phyloP scores from a whole-genome alignment of 1,140 invertebrate genomes.

The Drosophila fuyamai region DNA sequence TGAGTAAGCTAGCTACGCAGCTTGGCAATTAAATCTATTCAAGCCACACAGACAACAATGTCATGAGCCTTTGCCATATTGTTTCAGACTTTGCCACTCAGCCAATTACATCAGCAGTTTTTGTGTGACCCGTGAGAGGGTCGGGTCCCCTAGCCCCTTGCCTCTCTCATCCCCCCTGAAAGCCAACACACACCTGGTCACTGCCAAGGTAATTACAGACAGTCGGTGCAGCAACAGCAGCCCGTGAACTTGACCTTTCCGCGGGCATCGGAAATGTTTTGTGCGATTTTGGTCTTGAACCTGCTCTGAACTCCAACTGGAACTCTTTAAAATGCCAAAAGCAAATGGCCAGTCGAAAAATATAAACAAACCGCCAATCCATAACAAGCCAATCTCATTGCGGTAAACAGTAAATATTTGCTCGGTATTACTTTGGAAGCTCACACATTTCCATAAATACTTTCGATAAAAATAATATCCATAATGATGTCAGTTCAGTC shows the following conservation, averaged over 20 bases:
- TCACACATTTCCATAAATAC: conserved; percentile 4
- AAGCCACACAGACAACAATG: conserved; percentile 38
- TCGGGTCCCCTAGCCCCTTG: conserved; percentile 8
- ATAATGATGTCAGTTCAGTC: conserved; percentile 37
- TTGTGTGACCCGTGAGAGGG: conserved; percentile 48
- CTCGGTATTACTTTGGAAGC: conserved; percentile 5
- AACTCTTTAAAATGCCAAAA: conserved; percentile 29
- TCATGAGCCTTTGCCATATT: conserved; percentile 44
- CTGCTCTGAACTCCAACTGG: conserved; percentile 29
- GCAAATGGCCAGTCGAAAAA: conserved; percentile 10
- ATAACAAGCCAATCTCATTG: conserved; percentile 21
- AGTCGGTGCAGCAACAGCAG: conserved; percentile 23
- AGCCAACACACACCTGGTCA: conserved; percentile 39
- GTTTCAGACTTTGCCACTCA: conserved; percentile 30
- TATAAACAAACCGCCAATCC: conserved; percentile 14
- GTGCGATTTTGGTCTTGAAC: conserved; percentile 34
- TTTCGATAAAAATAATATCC: conserved; percentile 18
- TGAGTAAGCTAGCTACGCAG: conserved; percentile 60
- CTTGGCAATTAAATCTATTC: conserved; percentile 58
- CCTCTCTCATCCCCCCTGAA: neutral
- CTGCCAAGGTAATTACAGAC: conserved; percentile 52
- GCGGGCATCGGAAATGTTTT: conserved; percentile 44
- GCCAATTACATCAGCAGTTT: conserved; percentile 12
- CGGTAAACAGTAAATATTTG: conserved; percentile 27
- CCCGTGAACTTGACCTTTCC: conserved; percentile 61